A percentile compares a stretch with the other conserved stretches of the same genome.
These are phyloP conservation scores for Heliconius ethilla DNA, from an alignment of 2,888 invertebrate species.

Conservation along the genomic window DNA sequence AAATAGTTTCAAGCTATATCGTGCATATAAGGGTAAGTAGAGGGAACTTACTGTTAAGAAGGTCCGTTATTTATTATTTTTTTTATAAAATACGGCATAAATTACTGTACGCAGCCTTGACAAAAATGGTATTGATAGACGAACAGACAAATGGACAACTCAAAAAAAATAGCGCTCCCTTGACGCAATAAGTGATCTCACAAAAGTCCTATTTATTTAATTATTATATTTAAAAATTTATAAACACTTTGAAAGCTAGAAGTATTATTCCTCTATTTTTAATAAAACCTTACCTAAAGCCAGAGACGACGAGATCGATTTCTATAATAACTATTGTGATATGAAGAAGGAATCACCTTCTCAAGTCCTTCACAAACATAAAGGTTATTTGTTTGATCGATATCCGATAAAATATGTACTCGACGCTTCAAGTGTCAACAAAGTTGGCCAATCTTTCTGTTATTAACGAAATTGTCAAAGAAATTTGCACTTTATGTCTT, in stretches of 20 bases:
- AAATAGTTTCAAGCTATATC: too few relatives aligned
- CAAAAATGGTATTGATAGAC: neutral
- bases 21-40: too few relatives aligned
- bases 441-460: constrained; percentile 45
- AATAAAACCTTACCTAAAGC: neutral
- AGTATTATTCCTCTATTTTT: neutral
- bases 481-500: constrained; percentile 31
- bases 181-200: neutral
- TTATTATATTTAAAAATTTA: too few relatives aligned
- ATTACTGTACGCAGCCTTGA: too few relatives aligned
- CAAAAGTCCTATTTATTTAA: too few relatives aligned
- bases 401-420: constrained; percentile 44
- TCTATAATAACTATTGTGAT: constrained; percentile 6
- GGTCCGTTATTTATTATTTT: neutral
- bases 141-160: neutral
- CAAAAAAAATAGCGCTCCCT: neutral
- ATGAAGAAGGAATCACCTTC: neutral
- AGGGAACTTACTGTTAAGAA: too few relatives aligned
- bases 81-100: neutral
- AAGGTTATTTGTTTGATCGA: constrained; percentile 35
- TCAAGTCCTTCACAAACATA: constrained; percentile 19
- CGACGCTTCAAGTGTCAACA: constrained; percentile 44
- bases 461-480: constrained; percentile 39
- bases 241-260: neutral
- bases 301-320: neutral